Conservation (phyloP, 2,888 invertebrate species). For the Cheiracanthium punctorium region DNA sequence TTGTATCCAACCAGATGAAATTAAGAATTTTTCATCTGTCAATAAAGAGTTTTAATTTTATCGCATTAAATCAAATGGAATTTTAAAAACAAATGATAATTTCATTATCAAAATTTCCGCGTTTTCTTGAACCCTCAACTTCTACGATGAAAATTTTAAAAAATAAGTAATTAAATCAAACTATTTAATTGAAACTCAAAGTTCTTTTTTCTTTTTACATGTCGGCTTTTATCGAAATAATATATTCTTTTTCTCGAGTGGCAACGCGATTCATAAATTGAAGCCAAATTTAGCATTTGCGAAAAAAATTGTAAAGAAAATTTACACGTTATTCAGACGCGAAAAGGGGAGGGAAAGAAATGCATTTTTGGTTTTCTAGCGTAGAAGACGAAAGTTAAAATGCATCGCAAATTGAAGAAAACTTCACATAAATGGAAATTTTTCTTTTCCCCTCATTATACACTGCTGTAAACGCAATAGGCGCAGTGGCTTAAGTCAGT, state of each 20-base stretch:
- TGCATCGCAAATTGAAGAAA: conserved; percentile 58
- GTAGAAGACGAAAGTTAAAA: conserved; percentile 25
- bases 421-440: conserved; percentile 48
- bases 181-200: neutral
- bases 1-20: no score
- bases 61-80: no score
- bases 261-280: conserved; percentile 2
- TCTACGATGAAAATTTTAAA: neutral
- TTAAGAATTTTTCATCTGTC: no score
- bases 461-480: neutral
- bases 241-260: neutral
- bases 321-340: neutral
- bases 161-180: neutral
- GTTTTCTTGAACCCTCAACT: no score
- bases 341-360: conserved; percentile 6
- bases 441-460: conserved; percentile 47
- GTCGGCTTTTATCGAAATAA: neutral
- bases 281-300: neutral
- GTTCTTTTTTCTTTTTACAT: neutral
- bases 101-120: no score
- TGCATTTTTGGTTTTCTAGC: conserved; percentile 42
- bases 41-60: no score
- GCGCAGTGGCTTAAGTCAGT: conserved; percentile 11
- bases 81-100: no score
- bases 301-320: neutral